These are phyloP conservation scores for Anomalospiza imberbis DNA, from an alignment of 2,797 vertebrate genomes.

Conservation along the genomic window DNA sequence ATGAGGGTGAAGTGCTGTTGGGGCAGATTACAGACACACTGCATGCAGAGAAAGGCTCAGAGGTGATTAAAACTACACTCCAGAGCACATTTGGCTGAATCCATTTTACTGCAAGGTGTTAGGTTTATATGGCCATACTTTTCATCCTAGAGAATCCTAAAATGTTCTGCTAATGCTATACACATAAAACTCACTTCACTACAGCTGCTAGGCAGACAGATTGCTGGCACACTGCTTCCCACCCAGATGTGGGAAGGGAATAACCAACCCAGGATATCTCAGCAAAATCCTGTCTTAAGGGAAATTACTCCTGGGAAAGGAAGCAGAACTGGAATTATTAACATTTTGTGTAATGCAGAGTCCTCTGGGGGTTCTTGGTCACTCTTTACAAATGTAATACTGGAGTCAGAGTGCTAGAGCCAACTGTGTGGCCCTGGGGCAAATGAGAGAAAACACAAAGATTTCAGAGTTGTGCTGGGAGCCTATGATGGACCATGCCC, in stretches of 20 bases:
- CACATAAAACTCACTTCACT: slow-evolving; percentile 27
- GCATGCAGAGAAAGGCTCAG: neutral
- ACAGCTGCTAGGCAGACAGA: slow-evolving; percentile 10
- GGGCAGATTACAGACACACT: neutral
- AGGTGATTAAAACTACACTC: neutral
- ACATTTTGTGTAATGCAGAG: neutral
- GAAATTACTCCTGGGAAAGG: slow-evolving; percentile 4
- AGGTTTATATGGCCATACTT: slow-evolving; percentile 23
- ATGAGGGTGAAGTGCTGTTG: neutral
- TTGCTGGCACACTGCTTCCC: slow-evolving; percentile 15
- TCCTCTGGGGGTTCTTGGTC: neutral
- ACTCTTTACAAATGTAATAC: neutral
- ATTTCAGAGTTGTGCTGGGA: neutral
- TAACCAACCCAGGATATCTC: neutral
- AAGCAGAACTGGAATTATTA: neutral
- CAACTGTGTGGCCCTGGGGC: neutral
- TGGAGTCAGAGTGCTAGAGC: neutral
- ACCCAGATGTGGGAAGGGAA: slow-evolving; percentile 4
- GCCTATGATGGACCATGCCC: too few relatives aligned
- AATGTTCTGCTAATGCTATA: slow-evolving; percentile 41
- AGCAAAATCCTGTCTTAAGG: neutral
- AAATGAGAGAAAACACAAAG: neutral
- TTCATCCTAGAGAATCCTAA: slow-evolving; percentile 43
- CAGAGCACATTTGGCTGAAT: neutral
- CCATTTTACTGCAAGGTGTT: neutral